Conservation (phyloP, 1,140 invertebrate species). For the Onthophagus taurus region DNA sequence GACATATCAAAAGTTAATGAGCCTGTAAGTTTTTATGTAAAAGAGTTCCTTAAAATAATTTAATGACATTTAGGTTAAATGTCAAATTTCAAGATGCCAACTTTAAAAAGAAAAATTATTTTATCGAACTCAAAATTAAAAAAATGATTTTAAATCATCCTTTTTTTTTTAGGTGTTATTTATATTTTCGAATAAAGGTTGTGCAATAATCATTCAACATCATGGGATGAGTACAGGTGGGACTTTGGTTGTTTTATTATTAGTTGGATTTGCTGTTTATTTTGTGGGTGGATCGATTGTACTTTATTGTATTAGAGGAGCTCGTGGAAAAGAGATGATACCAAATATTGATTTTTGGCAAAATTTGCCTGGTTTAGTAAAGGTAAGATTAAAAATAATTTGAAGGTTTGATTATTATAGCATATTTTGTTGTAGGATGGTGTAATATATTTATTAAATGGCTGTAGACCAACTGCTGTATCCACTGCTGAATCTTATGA, state of each 20-base stretch:
- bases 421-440: constrained; percentile 12
- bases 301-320: constrained; percentile 47
- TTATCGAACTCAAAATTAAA: background rate
- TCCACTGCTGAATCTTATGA: constrained; percentile 6
- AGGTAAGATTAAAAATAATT: too few relatives aligned
- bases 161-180: constrained; percentile 18
- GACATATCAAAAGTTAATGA: too few relatives aligned
- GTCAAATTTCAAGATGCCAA: too few relatives aligned
- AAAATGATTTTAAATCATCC: too few relatives aligned
- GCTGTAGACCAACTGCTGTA: constrained; percentile 9
- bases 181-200: constrained; percentile 19
- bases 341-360: constrained; percentile 48
- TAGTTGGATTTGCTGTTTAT: constrained; percentile 22
- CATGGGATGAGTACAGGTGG: constrained; percentile 27
- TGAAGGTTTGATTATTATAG: too few relatives aligned
- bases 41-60: too few relatives aligned
- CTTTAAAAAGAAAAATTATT: too few relatives aligned
- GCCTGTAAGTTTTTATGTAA: too few relatives aligned
- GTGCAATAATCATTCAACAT: constrained; percentile 13
- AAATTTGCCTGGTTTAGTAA: constrained; percentile 44
- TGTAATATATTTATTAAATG: constrained; percentile 7
- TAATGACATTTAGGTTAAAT: too few relatives aligned
- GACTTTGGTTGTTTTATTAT: constrained; percentile 27
- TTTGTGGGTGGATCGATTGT: constrained; percentile 39
- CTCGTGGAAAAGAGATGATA: constrained; percentile 45